phyloP scores from a whole-genome alignment of 2,888 invertebrate species.

The Pantelozetes paolii region DNA sequence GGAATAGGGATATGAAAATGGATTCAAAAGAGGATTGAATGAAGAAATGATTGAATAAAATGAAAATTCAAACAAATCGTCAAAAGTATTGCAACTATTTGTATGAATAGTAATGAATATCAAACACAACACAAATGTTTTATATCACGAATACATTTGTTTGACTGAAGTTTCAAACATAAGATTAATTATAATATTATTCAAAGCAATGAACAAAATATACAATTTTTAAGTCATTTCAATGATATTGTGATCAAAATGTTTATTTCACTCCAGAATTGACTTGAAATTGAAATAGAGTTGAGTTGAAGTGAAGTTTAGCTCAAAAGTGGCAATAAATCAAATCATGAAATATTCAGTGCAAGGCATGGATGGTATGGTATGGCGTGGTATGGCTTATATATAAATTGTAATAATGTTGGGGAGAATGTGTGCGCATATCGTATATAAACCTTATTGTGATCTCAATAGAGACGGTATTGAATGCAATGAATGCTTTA shows the following conservation, averaged over 20 bases:
- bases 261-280: background rate
- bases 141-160: background rate
- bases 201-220: too few relatives aligned
- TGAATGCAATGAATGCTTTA: constrained; percentile 15
- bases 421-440: background rate
- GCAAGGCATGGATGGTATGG: too few relatives aligned
- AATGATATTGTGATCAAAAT: background rate
- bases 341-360: constrained; percentile 35
- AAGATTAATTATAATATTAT: too few relatives aligned
- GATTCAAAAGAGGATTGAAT: background rate
- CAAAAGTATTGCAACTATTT: too few relatives aligned
- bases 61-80: too few relatives aligned
- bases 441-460: background rate
- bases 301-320: constrained; percentile 32
- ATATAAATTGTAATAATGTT: constrained; percentile 27
- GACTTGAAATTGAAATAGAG: constrained; percentile 30
- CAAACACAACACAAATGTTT: too few relatives aligned
- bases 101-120: too few relatives aligned
- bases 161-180: background rate
- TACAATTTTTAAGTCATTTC: too few relatives aligned
- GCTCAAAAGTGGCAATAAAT: constrained; percentile 26
- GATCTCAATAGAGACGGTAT: background rate
- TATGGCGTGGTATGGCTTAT: too few relatives aligned
- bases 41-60: too few relatives aligned
- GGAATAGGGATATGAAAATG: background rate